phyloP scores from a whole-genome alignment of 1,140 invertebrate genomes.

The Cydia fagiglandana region DNA sequence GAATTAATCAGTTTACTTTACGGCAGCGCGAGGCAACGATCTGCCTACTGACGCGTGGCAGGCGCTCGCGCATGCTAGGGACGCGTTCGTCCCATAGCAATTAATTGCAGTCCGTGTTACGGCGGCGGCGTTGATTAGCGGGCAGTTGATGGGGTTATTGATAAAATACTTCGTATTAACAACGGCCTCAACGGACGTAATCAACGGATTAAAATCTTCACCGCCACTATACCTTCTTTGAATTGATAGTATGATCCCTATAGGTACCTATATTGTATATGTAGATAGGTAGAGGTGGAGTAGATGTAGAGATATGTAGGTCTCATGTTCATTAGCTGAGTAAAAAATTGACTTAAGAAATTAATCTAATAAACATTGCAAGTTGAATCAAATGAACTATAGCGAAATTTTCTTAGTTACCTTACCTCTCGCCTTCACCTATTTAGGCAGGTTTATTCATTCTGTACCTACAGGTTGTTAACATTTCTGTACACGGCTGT shows the following conservation, averaged over 20 bases:
- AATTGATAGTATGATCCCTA: too few species aligned
- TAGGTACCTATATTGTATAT: too few species aligned
- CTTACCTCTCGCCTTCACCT: background rate
- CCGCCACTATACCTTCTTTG: background rate
- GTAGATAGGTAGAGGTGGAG: too few species aligned
- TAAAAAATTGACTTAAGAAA: too few species aligned
- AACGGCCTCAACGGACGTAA: background rate
- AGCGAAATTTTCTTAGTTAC: too few species aligned
- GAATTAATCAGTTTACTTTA: constrained; percentile 23
- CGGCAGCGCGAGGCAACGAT: constrained; percentile 19
- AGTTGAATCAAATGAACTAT: too few species aligned
- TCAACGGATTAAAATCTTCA: constrained; percentile 2
- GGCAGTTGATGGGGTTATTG: constrained; percentile 6
- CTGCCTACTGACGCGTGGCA: constrained; percentile 15
- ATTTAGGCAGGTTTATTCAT: background rate
- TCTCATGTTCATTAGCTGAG: too few species aligned
- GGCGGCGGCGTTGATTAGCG: background rate
- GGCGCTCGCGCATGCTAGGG: background rate
- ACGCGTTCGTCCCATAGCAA: constrained; percentile 13
- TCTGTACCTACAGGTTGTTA: background rate
- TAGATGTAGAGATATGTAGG: too few species aligned
- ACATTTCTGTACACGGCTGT: constrained; percentile 1
- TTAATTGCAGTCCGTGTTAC: constrained; percentile 1
- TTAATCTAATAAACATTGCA: too few species aligned
- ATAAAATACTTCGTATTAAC: background rate